These are phyloP conservation scores for Eugnorisma glareosa DNA, from an alignment of 2,888 invertebrate species.

Conservation along the genomic window DNA sequence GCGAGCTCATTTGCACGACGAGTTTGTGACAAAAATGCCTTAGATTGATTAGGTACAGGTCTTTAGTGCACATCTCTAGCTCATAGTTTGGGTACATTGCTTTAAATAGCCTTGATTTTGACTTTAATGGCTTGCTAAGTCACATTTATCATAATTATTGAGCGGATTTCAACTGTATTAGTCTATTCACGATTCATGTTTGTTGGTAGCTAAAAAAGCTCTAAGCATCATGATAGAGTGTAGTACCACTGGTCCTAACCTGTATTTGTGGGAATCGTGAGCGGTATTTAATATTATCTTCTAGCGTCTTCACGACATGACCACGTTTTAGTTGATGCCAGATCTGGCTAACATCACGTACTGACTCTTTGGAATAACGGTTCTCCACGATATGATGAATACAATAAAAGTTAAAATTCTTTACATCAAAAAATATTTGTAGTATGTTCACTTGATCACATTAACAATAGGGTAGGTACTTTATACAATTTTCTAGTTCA, in stretches of 20 bases:
- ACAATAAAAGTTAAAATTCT: not conserved
- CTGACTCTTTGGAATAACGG: conserved; percentile 26
- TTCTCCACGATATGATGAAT: not conserved
- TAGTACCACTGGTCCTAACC: not conserved
- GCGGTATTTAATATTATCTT: conserved; percentile 12
- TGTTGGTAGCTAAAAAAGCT: not conserved
- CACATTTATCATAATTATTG: not conserved
- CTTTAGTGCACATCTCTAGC: conserved; percentile 3
- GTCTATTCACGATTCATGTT: not conserved
- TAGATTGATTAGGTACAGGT: conserved; percentile 9
- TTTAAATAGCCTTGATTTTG: conserved; percentile 1
- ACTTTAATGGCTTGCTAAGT: not conserved
- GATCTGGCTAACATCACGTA: conserved; percentile 9
- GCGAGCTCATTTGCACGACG: conserved; percentile 11
- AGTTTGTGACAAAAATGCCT: conserved; percentile 1
- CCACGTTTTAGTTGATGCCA: conserved; percentile 21
- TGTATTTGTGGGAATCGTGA: conserved; percentile 34
- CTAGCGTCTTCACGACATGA: conserved; percentile 14
- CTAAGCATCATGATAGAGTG: not conserved
- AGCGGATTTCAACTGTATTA: not conserved
- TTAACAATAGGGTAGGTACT: conserved; percentile 3
- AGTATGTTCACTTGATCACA: conserved; percentile 6
- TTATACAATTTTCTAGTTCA: conserved; percentile 38
- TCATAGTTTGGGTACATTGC: not conserved
- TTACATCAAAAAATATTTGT: not conserved